Base-by-base conservation (phyloP, 2,888 invertebrate genomes). In the Melangyna quadrimaculata region DNA sequence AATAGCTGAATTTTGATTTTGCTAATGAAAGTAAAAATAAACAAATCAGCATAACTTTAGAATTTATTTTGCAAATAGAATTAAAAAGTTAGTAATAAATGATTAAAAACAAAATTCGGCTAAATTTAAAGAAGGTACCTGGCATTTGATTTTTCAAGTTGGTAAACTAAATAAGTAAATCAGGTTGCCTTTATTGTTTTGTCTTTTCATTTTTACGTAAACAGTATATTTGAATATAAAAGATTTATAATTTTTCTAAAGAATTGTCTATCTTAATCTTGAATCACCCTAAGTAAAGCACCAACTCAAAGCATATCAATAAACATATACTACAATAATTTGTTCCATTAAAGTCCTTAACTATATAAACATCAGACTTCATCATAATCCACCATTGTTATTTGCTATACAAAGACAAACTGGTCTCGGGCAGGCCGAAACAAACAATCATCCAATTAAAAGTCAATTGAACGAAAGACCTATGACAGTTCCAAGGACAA, bases 381-480 rank as follows among this genome's bases (percentile, higher is more conserved):
- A 53, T 40, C 3, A 53, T 53, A 43, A 14, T 35, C 14, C 22
- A 14, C 35, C 12, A 51, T 22, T 59, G 22, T 59, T 32, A 32
- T 55, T 55, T n/a, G n/a, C 29, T 32, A 3, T 17, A 17, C 2
- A 51, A 5, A 12, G 6, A 12, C 29, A 57, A 57, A 57, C 59
- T 59, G 59, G 59, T 24, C 55, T 35, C n/a, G n/a, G 1, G 19
- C 53, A 35, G 43, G 27, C 43, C n/a, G 61, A 53, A 78, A 48
- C 71, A 72, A 72, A 72, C 32, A 63, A 78, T 78, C 65, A 59
- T 78, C 78, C 78, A 78, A 78, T 78, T 72, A 78, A 78, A 59
- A 48, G 69, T 69, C 59, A 77, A 69, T 77, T 77, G 75, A 57
- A 59, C 37, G 32, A 17, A 29, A 67, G 65, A 72, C 65, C 72